phyloP scores from a whole-genome alignment of 2,113 vertebrate genomes.

The Cyprinodon tularosa region DNA sequence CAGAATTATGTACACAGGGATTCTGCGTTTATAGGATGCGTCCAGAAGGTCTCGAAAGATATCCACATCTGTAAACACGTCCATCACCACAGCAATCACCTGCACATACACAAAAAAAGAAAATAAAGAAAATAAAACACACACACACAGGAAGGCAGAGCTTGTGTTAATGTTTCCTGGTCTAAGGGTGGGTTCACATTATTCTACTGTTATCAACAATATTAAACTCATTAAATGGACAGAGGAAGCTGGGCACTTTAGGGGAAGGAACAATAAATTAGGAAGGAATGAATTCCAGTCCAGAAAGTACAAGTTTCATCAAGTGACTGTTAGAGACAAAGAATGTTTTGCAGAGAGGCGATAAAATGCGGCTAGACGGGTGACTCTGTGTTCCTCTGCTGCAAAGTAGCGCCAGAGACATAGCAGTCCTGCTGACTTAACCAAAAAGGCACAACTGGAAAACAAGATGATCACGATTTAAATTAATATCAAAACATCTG shows the following conservation, averaged over 20 bases:
- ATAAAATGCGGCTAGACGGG: conserved; percentile 24
- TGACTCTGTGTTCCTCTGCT: conserved; percentile 7
- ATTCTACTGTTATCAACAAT: conserved; percentile 27
- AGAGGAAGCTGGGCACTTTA: conserved; percentile 16
- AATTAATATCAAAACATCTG: not conserved
- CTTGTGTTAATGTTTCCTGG: conserved; percentile 50
- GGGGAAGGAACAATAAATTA: conserved; percentile 11
- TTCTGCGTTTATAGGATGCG: conserved; percentile 87
- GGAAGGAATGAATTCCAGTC: not conserved
- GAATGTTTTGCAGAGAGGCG: conserved; percentile 33
- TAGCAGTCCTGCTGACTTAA: conserved; percentile 2
- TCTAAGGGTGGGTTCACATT: conserved; percentile 21
- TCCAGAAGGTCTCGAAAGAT: conserved; percentile 97
- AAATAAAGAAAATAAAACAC: not conserved
- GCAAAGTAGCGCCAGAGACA: conserved; percentile 2
- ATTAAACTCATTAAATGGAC: conserved; percentile 16
- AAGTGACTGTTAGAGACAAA: conserved; percentile 7
- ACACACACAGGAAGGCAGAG: conserved; percentile 42
- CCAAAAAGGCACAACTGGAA: conserved; percentile 3
- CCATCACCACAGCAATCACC: conserved; percentile 97
- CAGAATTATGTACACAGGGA: conserved; percentile 93
- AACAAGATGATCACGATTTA: not conserved
- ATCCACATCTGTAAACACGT: conserved; percentile 95
- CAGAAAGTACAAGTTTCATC: not conserved
- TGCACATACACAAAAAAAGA: conserved; percentile 59